These are phyloP conservation scores for Drosophila albomicans DNA, from an alignment of 1,140 invertebrate species.

Conservation along the genomic window DNA sequence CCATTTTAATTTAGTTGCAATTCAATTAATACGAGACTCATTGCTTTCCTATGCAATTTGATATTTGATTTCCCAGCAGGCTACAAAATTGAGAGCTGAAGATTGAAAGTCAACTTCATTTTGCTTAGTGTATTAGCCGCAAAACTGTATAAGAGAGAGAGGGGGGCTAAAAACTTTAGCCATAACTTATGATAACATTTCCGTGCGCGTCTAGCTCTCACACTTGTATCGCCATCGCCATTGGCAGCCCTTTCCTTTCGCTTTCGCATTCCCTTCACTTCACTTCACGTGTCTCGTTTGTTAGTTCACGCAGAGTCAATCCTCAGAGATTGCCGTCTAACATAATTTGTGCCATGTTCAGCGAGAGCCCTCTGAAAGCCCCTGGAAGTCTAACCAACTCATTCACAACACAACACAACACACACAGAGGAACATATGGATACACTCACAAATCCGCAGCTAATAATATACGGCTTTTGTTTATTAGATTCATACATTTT, in stretches of 20 bases:
- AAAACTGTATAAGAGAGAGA: conserved; percentile 13
- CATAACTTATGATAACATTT: conserved; percentile 82
- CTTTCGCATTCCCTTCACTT: background rate
- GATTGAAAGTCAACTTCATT: conserved; percentile 4
- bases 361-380: conserved; percentile 46
- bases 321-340: conserved; percentile 76
- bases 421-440: conserved; percentile 21
- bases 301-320: conserved; percentile 65
- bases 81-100: background rate
- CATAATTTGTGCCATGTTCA: conserved; percentile 78
- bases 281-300: conserved; percentile 6
- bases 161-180: conserved; percentile 64
- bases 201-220: conserved; percentile 44
- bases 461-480: conserved; percentile 83
- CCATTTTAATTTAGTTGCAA: conserved; percentile 8
- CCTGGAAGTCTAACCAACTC: conserved; percentile 60
- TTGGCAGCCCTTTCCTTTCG: background rate
- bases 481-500: conserved; percentile 82
- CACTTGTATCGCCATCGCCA: conserved; percentile 3
- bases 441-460: conserved; percentile 72
- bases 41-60: conserved; percentile 1
- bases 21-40: conserved; percentile 4
- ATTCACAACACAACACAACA: conserved; percentile 42
- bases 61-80: conserved; percentile 9
- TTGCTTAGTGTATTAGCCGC: conserved; percentile 47